A percentile compares a stretch with the other conserved stretches of the same genome.
phyloP scores from a whole-genome alignment of 2,113 vertebrate species.

The Phodopus roborovskii region DNA sequence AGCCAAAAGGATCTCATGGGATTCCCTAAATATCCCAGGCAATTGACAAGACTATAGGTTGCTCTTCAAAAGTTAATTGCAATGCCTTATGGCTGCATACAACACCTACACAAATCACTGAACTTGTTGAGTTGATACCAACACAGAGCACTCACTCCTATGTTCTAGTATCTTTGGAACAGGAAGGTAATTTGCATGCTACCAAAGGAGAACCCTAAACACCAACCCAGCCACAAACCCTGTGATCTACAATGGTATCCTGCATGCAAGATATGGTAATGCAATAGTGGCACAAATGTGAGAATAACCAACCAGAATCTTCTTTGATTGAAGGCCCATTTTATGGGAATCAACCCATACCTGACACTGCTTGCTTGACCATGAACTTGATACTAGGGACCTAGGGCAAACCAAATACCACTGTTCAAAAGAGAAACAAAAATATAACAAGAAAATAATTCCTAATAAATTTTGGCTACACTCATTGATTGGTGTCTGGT shows the following conservation, averaged over 20 bases:
- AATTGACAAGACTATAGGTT: not conserved
- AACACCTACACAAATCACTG: not conserved
- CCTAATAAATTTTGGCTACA: not conserved
- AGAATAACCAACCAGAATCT: not conserved
- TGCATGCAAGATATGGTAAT: not conserved
- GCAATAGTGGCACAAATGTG: not conserved
- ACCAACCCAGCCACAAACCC: not conserved
- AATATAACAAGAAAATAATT: not conserved
- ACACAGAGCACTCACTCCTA: not conserved
- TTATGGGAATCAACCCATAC: not conserved
- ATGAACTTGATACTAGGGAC: not conserved
- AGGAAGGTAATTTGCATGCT: not conserved
- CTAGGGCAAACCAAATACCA: too few relatives aligned
- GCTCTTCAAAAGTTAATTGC: not conserved
- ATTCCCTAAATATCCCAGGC: not conserved
- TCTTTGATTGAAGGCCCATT: not conserved
- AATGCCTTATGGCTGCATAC: not conserved
- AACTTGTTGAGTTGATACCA: not conserved
- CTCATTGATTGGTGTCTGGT: not conserved
- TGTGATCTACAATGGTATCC: not conserved
- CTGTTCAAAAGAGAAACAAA: not conserved
- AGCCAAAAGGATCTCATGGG: not conserved
- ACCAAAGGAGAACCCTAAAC: not conserved
- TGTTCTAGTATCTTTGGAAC: not conserved
- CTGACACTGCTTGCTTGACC: not conserved